Conservation (phyloP, 1,140 invertebrate genomes). For the Tetramorium parvispinum region DNA sequence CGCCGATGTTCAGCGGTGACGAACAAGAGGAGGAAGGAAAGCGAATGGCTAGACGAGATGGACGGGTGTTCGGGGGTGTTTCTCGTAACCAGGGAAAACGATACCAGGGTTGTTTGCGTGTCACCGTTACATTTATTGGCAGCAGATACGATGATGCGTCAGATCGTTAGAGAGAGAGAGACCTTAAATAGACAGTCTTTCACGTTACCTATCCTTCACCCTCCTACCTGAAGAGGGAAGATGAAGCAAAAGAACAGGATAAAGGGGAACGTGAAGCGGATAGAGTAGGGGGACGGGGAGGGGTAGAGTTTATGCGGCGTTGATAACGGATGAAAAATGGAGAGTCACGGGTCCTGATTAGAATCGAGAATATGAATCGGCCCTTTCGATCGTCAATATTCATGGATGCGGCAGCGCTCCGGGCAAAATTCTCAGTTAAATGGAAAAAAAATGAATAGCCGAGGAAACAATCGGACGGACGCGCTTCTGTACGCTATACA, state of each 20-base stretch:
- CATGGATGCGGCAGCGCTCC: conserved; percentile 58
- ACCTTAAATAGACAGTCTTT: conserved; percentile 61
- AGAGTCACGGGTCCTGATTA: conserved; percentile 69
- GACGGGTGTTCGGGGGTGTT: conserved; percentile 5
- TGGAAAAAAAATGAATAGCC: conserved; percentile 21
- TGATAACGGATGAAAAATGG: conserved; percentile 74
- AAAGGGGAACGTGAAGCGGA: background rate
- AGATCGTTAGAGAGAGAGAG: conserved; percentile 64
- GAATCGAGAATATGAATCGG: conserved; percentile 73
- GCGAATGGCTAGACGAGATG: background rate
- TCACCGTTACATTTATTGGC: conserved; percentile 64
- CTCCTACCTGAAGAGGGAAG: conserved; percentile 15
- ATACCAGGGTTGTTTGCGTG: conserved; percentile 37
- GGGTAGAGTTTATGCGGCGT: conserved; percentile 60
- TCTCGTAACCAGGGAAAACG: conserved; percentile 28
- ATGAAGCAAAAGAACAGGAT: conserved; percentile 13
- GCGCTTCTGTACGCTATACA: conserved; percentile 18
- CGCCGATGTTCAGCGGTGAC: background rate
- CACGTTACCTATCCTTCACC: background rate
- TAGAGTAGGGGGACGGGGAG: background rate
- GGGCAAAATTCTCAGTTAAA: conserved; percentile 51
- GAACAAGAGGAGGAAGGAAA: conserved; percentile 5
- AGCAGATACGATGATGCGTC: conserved; percentile 68
- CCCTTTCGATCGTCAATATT: conserved; percentile 69
- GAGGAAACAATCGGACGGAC: conserved; percentile 39